Evolutionary conservation across 2,888 invertebrate genomes (phyloP).

Genomic region (Dicycla oo): DNA sequence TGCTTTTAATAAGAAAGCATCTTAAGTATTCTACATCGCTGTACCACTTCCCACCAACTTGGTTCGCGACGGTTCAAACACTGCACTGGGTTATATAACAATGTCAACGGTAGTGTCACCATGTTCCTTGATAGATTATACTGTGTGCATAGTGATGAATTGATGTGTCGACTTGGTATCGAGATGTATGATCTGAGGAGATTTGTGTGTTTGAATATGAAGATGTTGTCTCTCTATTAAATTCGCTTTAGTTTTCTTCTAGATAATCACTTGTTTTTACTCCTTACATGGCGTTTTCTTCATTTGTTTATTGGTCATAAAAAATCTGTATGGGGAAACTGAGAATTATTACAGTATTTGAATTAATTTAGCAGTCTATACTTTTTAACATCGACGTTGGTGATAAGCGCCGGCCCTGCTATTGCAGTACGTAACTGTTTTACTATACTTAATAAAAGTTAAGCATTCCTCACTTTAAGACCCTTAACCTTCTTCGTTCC

Average conservation of each 20-base stretch:
- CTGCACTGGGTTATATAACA: conserved; percentile 45
- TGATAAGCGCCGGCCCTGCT: background rate
- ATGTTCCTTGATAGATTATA: conserved; percentile 42
- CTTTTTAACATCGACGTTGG: too few species aligned
- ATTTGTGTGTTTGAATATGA: conserved; percentile 8
- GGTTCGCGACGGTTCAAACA: conserved; percentile 48
- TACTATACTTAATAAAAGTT: background rate
- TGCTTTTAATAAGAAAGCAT: conserved; percentile 34
- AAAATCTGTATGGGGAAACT: background rate
- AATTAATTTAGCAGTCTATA: background rate
- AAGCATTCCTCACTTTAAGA: background rate
- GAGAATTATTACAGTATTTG: background rate
- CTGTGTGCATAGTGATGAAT: conserved; percentile 43
- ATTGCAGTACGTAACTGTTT: too few species aligned
- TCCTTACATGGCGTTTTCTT: background rate
- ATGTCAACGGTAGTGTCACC: conserved; percentile 37
- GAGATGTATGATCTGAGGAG: background rate
- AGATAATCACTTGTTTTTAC: conserved; percentile 6
- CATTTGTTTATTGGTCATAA: background rate
- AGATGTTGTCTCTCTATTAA: background rate
- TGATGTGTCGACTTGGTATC: conserved; percentile 21
- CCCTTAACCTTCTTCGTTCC: background rate
- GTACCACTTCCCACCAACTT: conserved; percentile 28
- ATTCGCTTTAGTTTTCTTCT: background rate
- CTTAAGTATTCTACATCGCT: conserved; percentile 22